phyloP scores from a whole-genome alignment of 2,113 vertebrate genomes.

The Excalfactoria chinensis region DNA sequence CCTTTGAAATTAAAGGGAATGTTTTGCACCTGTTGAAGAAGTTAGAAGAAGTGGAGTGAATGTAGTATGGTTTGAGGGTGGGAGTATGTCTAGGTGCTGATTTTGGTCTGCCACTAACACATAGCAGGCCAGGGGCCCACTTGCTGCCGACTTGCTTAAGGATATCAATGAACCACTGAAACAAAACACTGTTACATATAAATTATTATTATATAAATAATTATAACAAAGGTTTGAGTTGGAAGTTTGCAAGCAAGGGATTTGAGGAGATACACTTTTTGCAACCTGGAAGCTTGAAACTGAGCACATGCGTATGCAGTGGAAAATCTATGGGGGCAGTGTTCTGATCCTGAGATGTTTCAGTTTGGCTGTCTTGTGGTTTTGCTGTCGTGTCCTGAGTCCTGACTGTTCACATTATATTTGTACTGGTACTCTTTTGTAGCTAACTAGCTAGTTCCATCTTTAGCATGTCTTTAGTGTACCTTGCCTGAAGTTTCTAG shows the following conservation, averaged over 20 bases:
- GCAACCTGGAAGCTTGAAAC: not conserved
- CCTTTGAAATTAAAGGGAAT: not conserved
- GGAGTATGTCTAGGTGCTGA: not conserved
- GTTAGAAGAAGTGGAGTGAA: not conserved
- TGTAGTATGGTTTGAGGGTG: not conserved
- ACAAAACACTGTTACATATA: not conserved
- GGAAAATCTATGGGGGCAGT: fast-evolving
- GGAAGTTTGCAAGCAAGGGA: fast-evolving
- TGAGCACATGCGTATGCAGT: fast-evolving
- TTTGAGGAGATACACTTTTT: not conserved
- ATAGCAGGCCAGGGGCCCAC: no score
- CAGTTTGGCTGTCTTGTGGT: fast-evolving
- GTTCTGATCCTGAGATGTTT: not conserved
- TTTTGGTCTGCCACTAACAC: not conserved
- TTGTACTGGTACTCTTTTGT: not conserved
- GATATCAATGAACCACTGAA: not conserved
- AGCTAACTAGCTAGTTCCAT: not conserved
- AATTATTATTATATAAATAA: not conserved
- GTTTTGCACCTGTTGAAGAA: not conserved
- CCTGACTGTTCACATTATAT: not conserved
- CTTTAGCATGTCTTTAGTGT: not conserved
- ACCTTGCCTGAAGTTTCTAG: not conserved
- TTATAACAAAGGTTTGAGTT: not conserved
- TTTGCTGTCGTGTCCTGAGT: not conserved
- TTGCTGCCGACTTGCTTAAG: not conserved